Evolutionary conservation across 2,888 invertebrate genomes (phyloP).

Genomic region (Celastrina argiolus): DNA sequence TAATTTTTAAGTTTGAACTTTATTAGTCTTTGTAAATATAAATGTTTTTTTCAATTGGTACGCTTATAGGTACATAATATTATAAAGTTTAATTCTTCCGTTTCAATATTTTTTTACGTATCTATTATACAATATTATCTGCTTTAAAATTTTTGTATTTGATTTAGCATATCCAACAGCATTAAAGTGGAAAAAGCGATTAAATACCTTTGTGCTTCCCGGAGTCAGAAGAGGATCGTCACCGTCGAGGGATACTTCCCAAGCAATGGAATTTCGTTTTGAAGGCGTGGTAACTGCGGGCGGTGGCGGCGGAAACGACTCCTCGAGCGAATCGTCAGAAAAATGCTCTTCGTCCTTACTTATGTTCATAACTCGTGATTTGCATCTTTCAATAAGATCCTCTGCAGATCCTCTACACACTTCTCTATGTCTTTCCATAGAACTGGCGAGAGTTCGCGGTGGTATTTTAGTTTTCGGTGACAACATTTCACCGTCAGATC

Average conservation of each 20-base stretch:
- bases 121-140: background rate
- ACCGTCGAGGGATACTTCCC: constrained; percentile 90
- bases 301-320: constrained; percentile 82
- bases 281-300: constrained; percentile 77
- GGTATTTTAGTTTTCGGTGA: constrained; percentile 78
- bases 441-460: constrained; percentile 83
- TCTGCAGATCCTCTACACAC: constrained; percentile 82
- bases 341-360: constrained; percentile 79
- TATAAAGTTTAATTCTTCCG: too few species aligned
- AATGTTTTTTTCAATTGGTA: too few species aligned
- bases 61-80: too few species aligned
- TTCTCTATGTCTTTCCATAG: constrained; percentile 87
- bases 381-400: constrained; percentile 60
- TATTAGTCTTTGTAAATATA: too few species aligned
- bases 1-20: too few species aligned
- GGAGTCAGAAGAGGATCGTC: constrained; percentile 83
- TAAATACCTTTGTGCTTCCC: constrained; percentile 80
- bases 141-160: too few species aligned
- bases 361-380: constrained; percentile 54
- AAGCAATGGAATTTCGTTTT: constrained; percentile 89
- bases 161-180: too few species aligned
- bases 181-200: background rate
- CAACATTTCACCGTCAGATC: constrained; percentile 65
- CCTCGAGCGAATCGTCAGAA: constrained; percentile 91
- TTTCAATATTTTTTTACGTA: too few species aligned